Conservation (phyloP, 2,888 invertebrate species). For the Actias luna region DNA sequence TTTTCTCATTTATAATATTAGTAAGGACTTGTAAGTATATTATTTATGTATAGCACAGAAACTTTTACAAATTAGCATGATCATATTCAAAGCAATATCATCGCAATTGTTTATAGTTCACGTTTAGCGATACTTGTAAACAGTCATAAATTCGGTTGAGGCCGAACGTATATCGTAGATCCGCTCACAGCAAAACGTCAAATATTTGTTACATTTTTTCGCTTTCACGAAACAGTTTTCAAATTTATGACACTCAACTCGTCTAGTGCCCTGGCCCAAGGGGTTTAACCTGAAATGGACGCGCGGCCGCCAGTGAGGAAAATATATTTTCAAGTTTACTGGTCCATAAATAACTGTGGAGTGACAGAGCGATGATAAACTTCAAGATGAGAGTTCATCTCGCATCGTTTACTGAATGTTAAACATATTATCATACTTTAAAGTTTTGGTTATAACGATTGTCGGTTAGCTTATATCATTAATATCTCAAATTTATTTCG, state of each 20-base stretch:
- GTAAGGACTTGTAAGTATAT: too few species aligned
- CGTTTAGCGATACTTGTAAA: slow-evolving; percentile 44
- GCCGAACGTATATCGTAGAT: slow-evolving; percentile 47
- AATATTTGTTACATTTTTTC: slow-evolving; percentile 75
- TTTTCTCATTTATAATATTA: too few species aligned
- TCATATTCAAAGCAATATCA: slow-evolving; percentile 25
- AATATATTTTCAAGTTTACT: slow-evolving; percentile 82
- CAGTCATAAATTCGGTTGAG: slow-evolving; percentile 44
- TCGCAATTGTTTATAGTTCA: slow-evolving; percentile 22
- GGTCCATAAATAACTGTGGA: slow-evolving; percentile 79
- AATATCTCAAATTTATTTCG: neutral
- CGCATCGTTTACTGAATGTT: slow-evolving; percentile 73
- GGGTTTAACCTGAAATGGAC: slow-evolving; percentile 80
- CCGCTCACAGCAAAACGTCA: slow-evolving; percentile 52
- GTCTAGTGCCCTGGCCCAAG: slow-evolving; percentile 75
- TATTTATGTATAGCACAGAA: neutral
- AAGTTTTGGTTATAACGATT: slow-evolving; percentile 28
- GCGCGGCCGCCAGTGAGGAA: slow-evolving; percentile 71
- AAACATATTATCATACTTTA: slow-evolving; percentile 53
- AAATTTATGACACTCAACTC: slow-evolving; percentile 81
- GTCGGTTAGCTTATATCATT: neutral
- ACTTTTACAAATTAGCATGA: neutral
- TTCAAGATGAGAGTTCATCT: slow-evolving; percentile 72
- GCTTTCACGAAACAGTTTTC: slow-evolving; percentile 74
- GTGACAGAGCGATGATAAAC: slow-evolving; percentile 81